These are phyloP conservation scores for Oncorhynchus clarkii DNA, from an alignment of 2,113 vertebrate species.

Conservation along the genomic window DNA sequence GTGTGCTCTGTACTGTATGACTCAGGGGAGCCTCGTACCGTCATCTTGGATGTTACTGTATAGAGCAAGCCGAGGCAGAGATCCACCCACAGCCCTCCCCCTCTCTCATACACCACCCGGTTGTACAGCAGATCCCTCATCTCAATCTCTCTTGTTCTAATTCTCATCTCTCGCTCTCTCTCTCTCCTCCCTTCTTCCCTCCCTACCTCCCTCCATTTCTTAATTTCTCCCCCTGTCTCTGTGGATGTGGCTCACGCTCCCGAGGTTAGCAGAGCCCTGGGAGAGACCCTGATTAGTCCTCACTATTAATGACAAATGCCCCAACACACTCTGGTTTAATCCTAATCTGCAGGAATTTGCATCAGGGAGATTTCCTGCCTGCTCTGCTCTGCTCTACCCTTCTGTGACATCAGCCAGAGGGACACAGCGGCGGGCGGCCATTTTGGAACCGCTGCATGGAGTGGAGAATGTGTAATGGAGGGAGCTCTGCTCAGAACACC, in stretches of 20 bases:
- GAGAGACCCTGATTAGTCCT: constrained; percentile 65
- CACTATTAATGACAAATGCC: constrained; percentile 64
- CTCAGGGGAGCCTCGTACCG: constrained; percentile 35
- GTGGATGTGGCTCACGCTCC: constrained; percentile 45
- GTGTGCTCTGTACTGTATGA: constrained; percentile 25
- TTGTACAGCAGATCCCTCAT: constrained; percentile 41
- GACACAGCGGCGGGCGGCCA: constrained; percentile 63
- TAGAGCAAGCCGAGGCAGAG: constrained; percentile 42
- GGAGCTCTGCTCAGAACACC: constrained; percentile 50
- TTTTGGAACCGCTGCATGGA: constrained; percentile 69
- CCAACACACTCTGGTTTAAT: constrained; percentile 56
- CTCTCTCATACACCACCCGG: constrained; percentile 35
- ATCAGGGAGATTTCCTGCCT: constrained; percentile 41
- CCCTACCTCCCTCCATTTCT: neutral
- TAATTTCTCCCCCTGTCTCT: constrained; percentile 32
- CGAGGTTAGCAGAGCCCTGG: constrained; percentile 53
- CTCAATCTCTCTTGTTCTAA: neutral
- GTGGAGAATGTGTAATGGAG: constrained; percentile 60
- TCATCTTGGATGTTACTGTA: constrained; percentile 44
- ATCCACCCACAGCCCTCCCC: constrained; percentile 39
- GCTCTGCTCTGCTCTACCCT: constrained; percentile 26
- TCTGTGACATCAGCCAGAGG: constrained; percentile 44
- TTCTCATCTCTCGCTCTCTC: neutral
- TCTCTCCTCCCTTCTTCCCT: neutral
- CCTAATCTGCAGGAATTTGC: constrained; percentile 65